Evolutionary conservation across 2,113 vertebrate genomes (phyloP).

Genomic region (Pluvianellus socialis): DNA sequence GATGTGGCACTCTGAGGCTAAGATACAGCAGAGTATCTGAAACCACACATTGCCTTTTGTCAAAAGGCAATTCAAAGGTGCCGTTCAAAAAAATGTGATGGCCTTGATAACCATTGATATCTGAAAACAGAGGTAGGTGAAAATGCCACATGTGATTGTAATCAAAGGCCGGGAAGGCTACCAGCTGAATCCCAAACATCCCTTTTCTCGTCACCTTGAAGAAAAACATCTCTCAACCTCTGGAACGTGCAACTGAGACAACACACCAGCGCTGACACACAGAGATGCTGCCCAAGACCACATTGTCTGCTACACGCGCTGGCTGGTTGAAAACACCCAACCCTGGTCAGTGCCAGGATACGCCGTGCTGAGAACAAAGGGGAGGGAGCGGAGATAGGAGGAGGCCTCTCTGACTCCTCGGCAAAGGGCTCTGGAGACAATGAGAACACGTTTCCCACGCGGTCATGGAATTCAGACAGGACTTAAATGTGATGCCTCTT

Average conservation of each 20-base stretch:
- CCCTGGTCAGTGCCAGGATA: not conserved
- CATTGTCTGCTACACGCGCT: no score
- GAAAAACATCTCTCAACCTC: not conserved
- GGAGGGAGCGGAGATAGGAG: not conserved
- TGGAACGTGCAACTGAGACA: not conserved
- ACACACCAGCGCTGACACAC: not conserved
- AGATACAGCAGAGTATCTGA: no score
- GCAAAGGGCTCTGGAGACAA: not conserved
- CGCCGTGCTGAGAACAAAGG: accelerated
- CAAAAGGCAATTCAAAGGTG: no score
- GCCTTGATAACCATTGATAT: not conserved
- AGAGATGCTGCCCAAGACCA: not conserved
- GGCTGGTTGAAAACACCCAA: not conserved
- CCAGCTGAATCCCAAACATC: not conserved
- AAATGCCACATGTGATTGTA: not conserved
- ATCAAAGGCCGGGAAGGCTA: not conserved
- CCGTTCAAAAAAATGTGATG: not conserved
- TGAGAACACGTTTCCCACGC: not conserved
- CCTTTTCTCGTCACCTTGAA: no score
- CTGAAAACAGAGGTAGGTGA: not conserved
- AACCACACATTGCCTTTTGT: no score
- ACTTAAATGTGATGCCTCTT: not conserved
- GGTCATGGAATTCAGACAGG: not conserved
- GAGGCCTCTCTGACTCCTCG: not conserved
- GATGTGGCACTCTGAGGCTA: not conserved